Percentiles rank a stretch among this genome's conserved stretches.
phyloP scores from a whole-genome alignment of 2,113 vertebrate species.

The Taxidea taxus region DNA sequence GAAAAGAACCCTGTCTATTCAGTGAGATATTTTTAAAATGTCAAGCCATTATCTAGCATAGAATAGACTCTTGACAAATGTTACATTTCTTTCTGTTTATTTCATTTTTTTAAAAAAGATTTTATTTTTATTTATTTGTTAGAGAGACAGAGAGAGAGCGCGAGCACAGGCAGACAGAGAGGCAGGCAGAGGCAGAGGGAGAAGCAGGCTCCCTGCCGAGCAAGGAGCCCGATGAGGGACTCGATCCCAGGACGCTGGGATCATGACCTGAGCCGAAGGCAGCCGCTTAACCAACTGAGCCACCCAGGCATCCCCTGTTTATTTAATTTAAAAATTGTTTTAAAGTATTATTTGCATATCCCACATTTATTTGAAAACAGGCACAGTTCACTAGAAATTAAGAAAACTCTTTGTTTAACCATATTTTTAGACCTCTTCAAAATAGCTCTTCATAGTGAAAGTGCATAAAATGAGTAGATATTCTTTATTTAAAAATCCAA shows the following conservation, averaged over 20 bases:
- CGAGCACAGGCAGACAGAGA: too few species aligned
- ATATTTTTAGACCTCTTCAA: neutral
- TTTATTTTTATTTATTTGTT: too few species aligned
- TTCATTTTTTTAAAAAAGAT: too few species aligned
- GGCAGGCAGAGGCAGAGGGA: too few species aligned
- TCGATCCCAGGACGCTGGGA: too few species aligned
- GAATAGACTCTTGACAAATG: neutral
- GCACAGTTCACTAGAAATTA: conserved; percentile 6
- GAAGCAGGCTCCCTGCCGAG: too few species aligned
- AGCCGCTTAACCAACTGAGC: too few species aligned
- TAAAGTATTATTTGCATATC: neutral
- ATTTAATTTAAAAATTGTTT: conserved; percentile 13
- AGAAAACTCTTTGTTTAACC: neutral
- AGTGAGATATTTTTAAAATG: conserved; percentile 4
- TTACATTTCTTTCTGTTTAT: conserved; percentile 16
- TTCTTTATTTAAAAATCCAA: neutral
- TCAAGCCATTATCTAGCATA: neutral
- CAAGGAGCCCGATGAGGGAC: too few species aligned
- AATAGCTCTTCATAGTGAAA: neutral
- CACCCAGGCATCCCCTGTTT: too few species aligned
- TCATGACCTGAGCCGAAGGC: too few species aligned
- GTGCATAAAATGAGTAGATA: neutral
- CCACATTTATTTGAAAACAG: neutral
- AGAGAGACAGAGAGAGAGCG: too few species aligned
- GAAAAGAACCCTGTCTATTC: neutral